These are phyloP conservation scores for Mermis nigrescens DNA, from an alignment of 2,888 invertebrate genomes.

Conservation along the genomic window DNA sequence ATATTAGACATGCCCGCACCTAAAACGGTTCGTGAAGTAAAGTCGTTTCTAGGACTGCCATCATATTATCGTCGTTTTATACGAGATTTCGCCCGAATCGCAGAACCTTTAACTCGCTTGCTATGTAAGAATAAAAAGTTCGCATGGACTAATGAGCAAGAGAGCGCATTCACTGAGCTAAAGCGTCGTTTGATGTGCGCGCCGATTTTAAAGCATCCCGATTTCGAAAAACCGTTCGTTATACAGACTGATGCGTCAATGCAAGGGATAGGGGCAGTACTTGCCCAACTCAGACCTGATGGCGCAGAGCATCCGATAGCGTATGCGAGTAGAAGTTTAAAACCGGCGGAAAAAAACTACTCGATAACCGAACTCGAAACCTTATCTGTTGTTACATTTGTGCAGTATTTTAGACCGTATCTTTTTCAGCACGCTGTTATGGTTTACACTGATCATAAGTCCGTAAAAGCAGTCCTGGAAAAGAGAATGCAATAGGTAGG, in stretches of 20 bases:
- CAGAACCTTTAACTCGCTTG: too few relatives aligned
- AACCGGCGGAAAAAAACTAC: slow-evolving; percentile 5
- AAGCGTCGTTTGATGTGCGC: background rate
- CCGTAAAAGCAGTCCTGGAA: background rate
- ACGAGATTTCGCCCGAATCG: too few relatives aligned
- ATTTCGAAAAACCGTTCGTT: background rate
- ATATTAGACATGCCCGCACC: too few relatives aligned
- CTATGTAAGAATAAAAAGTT: background rate
- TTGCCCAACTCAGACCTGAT: background rate
- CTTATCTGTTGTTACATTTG: background rate
- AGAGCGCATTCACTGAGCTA: background rate
- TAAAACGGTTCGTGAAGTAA: too few relatives aligned
- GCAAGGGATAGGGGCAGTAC: background rate
- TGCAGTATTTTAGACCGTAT: slow-evolving; percentile 3
- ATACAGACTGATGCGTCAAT: slow-evolving; percentile 6
- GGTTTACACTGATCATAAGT: background rate
- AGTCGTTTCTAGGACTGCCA: too few relatives aligned
- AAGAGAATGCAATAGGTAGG: too few relatives aligned
- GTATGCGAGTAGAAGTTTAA: slow-evolving; percentile 1
- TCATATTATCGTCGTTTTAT: too few relatives aligned
- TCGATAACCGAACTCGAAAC: slow-evolving; percentile 5
- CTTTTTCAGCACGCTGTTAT: background rate
- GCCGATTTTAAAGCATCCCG: background rate
- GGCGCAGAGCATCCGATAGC: background rate
- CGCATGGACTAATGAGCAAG: background rate